These are phyloP conservation scores for Mesocricetus auratus DNA, from an alignment of 2,113 vertebrate species.

Conservation along the genomic window DNA sequence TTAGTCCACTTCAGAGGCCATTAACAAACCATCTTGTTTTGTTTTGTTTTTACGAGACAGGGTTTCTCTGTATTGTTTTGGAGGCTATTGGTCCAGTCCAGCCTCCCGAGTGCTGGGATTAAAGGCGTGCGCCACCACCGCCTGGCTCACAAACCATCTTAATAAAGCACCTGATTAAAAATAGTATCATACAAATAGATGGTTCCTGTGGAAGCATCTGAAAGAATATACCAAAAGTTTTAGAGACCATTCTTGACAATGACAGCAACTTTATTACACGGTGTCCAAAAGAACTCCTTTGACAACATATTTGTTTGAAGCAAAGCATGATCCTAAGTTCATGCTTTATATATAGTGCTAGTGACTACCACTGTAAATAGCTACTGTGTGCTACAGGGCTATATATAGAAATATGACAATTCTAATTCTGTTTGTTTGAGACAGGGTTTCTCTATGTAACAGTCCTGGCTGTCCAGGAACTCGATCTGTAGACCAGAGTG, in stretches of 20 bases:
- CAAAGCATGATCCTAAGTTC: constrained; percentile 24
- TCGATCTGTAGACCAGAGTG: too few relatives aligned
- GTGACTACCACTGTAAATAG: constrained; percentile 17
- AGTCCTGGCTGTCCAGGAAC: too few relatives aligned
- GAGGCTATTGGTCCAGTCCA: too few relatives aligned
- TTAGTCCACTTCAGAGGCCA: background rate
- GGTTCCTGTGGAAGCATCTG: background rate
- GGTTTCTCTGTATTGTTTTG: too few relatives aligned
- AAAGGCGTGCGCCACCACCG: too few relatives aligned
- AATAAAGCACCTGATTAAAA: constrained; percentile 33
- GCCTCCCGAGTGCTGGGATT: too few relatives aligned
- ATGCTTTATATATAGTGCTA: constrained; percentile 21
- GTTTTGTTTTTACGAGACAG: too few relatives aligned
- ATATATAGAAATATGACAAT: background rate
- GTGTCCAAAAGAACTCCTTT: constrained; percentile 6
- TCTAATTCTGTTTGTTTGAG: background rate
- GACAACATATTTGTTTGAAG: constrained; percentile 56
- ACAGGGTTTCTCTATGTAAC: too few relatives aligned
- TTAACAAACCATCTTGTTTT: constrained; percentile 40
- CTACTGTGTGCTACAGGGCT: background rate
- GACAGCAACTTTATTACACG: background rate
- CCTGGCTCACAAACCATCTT: constrained; percentile 29
- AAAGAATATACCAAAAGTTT: background rate
- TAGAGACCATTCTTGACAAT: constrained; percentile 6
- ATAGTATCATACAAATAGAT: constrained; percentile 7